Evolutionary conservation across 2,888 invertebrate species (phyloP), one percentile per base, ranked within the genome.

Genomic region (Eueremaeus valkanovi): DNA sequence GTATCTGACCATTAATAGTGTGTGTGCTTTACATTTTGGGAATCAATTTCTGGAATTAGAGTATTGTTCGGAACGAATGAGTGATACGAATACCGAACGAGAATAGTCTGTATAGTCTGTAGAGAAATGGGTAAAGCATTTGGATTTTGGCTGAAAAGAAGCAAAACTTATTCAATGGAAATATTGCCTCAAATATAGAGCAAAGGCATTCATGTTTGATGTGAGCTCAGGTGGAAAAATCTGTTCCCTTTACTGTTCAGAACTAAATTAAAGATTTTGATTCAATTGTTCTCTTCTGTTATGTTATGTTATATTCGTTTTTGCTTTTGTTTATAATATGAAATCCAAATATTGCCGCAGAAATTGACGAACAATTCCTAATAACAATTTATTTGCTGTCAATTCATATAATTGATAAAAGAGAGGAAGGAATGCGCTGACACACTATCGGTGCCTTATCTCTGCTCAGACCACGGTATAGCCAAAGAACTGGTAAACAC

Each of bases 1-100:
- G 58, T 16, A 29, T 29, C 58, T 16, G 27, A 58, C 58, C 29
- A 58, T 58, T 58, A 58, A 58, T 58, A 58, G 6, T 36, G 63
- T 63, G 9, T n/a, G 63, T 58, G 27, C 24, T 58, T 58, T 58
- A 58, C 63, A 63, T 63, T 63, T 33, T 33, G 36, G 5, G 63
- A 63, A 63, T 63, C 63, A 63, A 63, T 63, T 63, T 63, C 63
- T 29, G 16, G 21, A 63, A 63, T 63, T 63, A 63, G 63, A 63
- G 31, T 27, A 27, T n/a, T 63, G 63, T 63, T 63, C 13, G 36
- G 13, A n/a, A 33, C 9, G n/a, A 33, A 63, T 33, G 3, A 36
- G 33, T 63, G 31, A 36, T 16, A 63, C 27, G 29, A 63, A 63
- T 63, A 63, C 31, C 6, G 51, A 51, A 51, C 21, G 16, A 42